A percentile compares a stretch with the other conserved stretches of the same genome.
Evolutionary conservation across 1,140 invertebrate species (phyloP).

Genomic region (Heterodera carotae): DNA sequence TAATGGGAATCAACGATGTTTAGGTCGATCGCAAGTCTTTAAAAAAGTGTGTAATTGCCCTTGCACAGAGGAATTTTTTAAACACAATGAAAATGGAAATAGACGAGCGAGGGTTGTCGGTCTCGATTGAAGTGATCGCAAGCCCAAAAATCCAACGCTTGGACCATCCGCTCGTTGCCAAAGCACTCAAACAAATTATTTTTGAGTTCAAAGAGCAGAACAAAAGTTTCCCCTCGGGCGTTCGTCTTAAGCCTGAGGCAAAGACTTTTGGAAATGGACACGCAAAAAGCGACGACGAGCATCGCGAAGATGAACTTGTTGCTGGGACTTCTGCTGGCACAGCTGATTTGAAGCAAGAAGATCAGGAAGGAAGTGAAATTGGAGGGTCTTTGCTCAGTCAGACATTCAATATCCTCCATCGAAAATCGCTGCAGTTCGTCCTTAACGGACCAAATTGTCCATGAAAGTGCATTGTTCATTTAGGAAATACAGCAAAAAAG

Average conservation of each 20-base stretch:
- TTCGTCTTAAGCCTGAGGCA: constrained; percentile 26
- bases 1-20: constrained; percentile 32
- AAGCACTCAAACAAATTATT: constrained; percentile 45
- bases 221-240: constrained; percentile 58
- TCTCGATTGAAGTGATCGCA: constrained; percentile 44
- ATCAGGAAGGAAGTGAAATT: background rate
- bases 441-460: background rate
- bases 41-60: constrained; percentile 54
- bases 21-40: constrained; percentile 63
- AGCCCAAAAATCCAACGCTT: constrained; percentile 33
- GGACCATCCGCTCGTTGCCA: constrained; percentile 37
- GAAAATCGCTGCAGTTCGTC: constrained; percentile 1
- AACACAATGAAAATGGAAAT: constrained; percentile 41
- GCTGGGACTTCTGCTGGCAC: constrained; percentile 13
- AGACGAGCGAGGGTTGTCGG: constrained; percentile 37
- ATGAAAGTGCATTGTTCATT: background rate
- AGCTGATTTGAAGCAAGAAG: constrained; percentile 32
- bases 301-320: background rate
- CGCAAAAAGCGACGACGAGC: constrained; percentile 2
- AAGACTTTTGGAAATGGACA: background rate
- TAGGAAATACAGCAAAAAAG: constrained; percentile 26
- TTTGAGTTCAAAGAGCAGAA: constrained; percentile 47
- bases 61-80: constrained; percentile 40
- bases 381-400: constrained; percentile 11
- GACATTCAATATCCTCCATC: constrained; percentile 20